Conservation (phyloP, 92 coral and sea anemone genomes). For the Heliopora coerulea region DNA sequence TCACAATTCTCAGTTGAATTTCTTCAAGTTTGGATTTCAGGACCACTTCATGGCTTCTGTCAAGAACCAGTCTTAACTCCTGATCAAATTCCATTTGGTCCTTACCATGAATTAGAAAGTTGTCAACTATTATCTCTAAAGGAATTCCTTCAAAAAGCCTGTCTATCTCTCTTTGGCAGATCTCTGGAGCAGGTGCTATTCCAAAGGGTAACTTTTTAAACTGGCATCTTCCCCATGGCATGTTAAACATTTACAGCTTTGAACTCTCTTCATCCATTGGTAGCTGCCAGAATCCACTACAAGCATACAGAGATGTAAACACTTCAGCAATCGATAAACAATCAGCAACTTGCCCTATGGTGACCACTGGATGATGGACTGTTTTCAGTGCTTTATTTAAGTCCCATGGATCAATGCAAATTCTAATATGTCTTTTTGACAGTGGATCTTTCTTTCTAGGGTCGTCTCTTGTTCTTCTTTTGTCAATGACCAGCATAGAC, state of each 20-base stretch:
- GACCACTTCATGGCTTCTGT: conserved; percentile 42
- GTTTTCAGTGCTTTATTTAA: not conserved
- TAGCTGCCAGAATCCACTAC: conserved; percentile 11
- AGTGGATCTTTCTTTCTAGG: conserved; percentile 4
- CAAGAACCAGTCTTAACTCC: conserved; percentile 23
- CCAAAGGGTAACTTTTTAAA: conserved; percentile 55
- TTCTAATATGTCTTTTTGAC: conserved; percentile 34
- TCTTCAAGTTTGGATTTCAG: conserved; percentile 47
- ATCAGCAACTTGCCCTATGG: not conserved
- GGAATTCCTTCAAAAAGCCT: conserved; percentile 54
- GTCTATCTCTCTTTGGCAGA: conserved; percentile 62
- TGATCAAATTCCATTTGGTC: conserved; percentile 30
- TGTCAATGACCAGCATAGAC: conserved; percentile 46
- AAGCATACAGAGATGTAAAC: conserved; percentile 4
- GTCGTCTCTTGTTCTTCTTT: conserved; percentile 39
- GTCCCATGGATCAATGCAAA: conserved; percentile 52
- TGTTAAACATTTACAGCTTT: conserved; percentile 53
- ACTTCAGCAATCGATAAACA: not conserved
- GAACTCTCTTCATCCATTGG: not conserved
- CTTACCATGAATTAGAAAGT: conserved; percentile 55
- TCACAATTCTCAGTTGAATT: conserved; percentile 41
- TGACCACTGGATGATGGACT: not conserved
- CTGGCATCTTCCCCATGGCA: conserved; percentile 52
- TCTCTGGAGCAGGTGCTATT: conserved; percentile 47
- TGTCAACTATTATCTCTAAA: conserved; percentile 55